Percentiles rank a stretch among this genome's conserved stretches.
Evolutionary conservation across 2,113 vertebrate species (phyloP).

Genomic region (Mastomys coucha): DNA sequence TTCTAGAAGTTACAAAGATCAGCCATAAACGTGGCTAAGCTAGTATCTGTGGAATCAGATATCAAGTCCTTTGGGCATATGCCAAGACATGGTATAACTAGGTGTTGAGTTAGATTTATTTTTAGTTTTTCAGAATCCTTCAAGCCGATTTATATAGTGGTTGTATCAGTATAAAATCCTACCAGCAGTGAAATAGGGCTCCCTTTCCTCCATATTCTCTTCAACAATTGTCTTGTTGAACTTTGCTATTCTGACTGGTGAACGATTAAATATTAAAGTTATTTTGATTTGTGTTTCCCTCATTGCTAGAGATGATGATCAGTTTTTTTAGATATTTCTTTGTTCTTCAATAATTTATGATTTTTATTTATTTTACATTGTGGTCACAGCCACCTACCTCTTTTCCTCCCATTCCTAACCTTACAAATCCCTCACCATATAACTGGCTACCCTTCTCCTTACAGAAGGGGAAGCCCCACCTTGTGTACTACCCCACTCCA

Average conservation of each 20-base stretch:
- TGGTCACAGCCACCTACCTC: too few species aligned
- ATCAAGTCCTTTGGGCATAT: background rate
- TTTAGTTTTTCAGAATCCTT: background rate
- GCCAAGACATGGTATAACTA: background rate
- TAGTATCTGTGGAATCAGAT: background rate
- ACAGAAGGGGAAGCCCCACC: accelerated
- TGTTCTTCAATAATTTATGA: background rate
- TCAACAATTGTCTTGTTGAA: background rate
- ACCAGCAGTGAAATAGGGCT: too few species aligned
- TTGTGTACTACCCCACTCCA: too few species aligned
- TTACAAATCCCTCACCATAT: too few species aligned
- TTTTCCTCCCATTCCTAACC: too few species aligned
- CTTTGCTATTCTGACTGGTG: background rate
- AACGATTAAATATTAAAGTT: background rate
- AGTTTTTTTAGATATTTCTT: too few species aligned
- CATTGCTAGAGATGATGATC: background rate
- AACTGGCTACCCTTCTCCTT: too few species aligned
- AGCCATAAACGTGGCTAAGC: background rate
- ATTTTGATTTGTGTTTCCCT: background rate
- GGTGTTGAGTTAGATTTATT: background rate
- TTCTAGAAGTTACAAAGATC: background rate
- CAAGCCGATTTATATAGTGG: background rate
- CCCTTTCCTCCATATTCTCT: background rate
- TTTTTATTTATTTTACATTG: too few species aligned
- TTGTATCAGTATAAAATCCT: background rate